Conservation (phyloP, 2,888 invertebrate species). For the Pterostichus niger region DNA sequence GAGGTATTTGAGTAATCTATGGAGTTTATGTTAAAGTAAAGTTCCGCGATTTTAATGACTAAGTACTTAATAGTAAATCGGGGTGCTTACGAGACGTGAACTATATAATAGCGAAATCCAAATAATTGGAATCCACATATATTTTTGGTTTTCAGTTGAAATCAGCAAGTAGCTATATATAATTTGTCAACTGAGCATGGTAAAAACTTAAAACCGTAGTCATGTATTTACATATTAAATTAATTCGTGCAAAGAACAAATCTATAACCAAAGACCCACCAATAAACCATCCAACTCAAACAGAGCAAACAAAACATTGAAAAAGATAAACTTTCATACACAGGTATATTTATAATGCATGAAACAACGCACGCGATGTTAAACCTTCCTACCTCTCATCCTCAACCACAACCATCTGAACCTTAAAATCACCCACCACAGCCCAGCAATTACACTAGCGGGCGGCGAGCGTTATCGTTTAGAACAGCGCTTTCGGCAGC, state of each 20-base stretch:
- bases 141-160: no score
- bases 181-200: no score
- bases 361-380: slow-evolving; percentile 28
- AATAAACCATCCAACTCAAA: not conserved
- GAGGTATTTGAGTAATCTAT: no score
- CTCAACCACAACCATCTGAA: not conserved
- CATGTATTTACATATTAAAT: no score
- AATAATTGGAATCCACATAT: no score
- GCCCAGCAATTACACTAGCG: slow-evolving; percentile 20
- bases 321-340: not conserved
- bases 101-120: no score
- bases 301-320: not conserved
- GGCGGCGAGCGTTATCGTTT: slow-evolving; percentile 21
- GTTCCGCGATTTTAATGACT: no score
- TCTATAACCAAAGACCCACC: not conserved
- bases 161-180: no score
- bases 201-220: no score
- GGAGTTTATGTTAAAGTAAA: no score
- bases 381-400: not conserved
- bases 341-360: slow-evolving; percentile 5
- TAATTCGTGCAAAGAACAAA: not conserved
- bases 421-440: not conserved
- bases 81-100: no score
- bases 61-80: no score
- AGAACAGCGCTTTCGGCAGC: slow-evolving; percentile 35